phyloP scores from a whole-genome alignment of 1,140 invertebrate genomes.

The Helicorthomorpha holstii region DNA sequence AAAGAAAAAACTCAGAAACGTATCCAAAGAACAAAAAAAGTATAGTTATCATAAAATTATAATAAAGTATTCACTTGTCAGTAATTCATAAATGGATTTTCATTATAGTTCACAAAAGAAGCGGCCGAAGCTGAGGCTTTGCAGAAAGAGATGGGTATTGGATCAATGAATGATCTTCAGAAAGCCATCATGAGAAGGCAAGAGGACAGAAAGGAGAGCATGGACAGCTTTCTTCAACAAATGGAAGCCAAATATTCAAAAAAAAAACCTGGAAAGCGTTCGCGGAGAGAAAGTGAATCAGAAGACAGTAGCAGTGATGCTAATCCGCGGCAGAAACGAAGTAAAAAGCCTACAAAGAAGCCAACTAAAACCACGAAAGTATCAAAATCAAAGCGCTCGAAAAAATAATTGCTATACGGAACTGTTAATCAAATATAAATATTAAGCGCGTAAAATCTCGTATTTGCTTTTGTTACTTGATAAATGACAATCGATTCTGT shows the following conservation, averaged over 20 bases:
- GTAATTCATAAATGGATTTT: constrained; percentile 3
- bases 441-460: too few relatives aligned
- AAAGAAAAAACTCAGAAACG: constrained; percentile 53
- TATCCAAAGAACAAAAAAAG: constrained; percentile 34
- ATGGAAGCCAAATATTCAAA: constrained; percentile 28
- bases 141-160: constrained; percentile 23
- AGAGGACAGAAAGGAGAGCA: constrained; percentile 18
- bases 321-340: too few relatives aligned
- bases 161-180: constrained; percentile 16
- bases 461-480: too few relatives aligned
- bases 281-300: too few relatives aligned
- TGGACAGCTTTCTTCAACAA: constrained; percentile 24
- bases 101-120: constrained; percentile 20
- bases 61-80: background rate
- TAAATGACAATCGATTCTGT: too few relatives aligned
- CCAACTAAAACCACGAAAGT: too few relatives aligned
- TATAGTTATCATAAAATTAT: constrained; percentile 13
- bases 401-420: too few relatives aligned
- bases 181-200: constrained; percentile 23
- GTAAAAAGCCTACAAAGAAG: too few relatives aligned
- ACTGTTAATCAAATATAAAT: too few relatives aligned
- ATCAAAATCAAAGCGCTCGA: too few relatives aligned
- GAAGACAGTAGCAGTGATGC: too few relatives aligned
- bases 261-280: background rate
- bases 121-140: constrained; percentile 26